These are phyloP conservation scores for Grammatotria lemairii DNA, from an alignment of 2,113 vertebrate species.

Conservation along the genomic window DNA sequence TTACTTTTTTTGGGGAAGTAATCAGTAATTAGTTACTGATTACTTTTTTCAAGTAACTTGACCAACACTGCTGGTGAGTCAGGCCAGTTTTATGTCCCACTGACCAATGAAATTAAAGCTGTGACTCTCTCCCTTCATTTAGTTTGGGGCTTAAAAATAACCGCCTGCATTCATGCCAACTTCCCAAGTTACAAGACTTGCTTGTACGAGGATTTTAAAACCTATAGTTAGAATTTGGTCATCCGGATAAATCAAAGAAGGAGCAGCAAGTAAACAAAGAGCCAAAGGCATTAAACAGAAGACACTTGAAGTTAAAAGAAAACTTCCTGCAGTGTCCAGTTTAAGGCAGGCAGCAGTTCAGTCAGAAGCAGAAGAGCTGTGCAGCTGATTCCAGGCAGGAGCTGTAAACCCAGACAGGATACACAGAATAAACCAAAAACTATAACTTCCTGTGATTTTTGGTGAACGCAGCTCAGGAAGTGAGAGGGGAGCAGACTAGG, in stretches of 20 bases:
- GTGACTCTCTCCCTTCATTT: not conserved
- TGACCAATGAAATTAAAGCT: not conserved
- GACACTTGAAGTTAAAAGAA: not conserved
- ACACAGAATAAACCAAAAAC: not conserved
- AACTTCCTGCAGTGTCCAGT: not conserved
- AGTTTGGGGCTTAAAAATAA: not conserved
- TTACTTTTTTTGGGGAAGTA: accelerated
- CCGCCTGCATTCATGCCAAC: not conserved
- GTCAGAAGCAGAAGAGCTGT: not conserved
- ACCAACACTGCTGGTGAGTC: not conserved
- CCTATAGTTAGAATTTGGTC: not conserved
- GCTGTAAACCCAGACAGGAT: not conserved
- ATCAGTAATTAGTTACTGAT: no score
- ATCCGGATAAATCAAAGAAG: not conserved
- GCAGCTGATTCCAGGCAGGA: not conserved
- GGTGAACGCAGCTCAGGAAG: not conserved
- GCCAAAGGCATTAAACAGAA: not conserved
- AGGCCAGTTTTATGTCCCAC: not conserved
- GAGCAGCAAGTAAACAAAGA: not conserved
- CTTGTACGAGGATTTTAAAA: not conserved
- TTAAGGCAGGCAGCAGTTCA: not conserved
- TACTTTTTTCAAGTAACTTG: not conserved
- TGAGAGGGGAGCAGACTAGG: not conserved
- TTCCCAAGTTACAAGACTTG: not conserved
- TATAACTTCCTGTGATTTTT: not conserved